Conservation (phyloP, 1,140 invertebrate species). For the Diorhabda sublineata region DNA sequence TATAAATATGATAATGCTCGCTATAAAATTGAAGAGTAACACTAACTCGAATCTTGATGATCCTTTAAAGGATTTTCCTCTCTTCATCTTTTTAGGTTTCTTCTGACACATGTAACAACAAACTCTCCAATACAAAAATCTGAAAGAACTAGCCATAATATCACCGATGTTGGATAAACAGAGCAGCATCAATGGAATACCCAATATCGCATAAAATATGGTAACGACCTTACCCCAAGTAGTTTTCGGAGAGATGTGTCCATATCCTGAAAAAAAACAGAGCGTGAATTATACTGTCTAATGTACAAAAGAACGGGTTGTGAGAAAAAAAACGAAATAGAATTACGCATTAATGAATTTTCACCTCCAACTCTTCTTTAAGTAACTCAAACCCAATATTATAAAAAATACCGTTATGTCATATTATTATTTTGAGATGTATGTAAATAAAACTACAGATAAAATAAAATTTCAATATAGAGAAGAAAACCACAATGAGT, state of each 20-base stretch:
- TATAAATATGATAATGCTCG: too few species aligned
- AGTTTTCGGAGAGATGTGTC: slow-evolving; percentile 92
- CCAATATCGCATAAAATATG: slow-evolving; percentile 92
- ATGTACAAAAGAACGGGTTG: too few species aligned
- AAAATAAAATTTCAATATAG: too few species aligned
- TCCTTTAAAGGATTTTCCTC: slow-evolving; percentile 42
- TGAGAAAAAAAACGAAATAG: too few species aligned
- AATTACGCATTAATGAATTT: too few species aligned
- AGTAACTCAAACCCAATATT: too few species aligned
- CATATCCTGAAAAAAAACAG: slow-evolving; percentile 72
- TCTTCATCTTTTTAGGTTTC: slow-evolving; percentile 61
- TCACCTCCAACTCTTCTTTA: too few species aligned
- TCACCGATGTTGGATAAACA: slow-evolving; percentile 95
- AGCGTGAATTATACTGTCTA: not conserved
- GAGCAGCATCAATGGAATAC: slow-evolving; percentile 90
- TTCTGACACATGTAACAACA: slow-evolving; percentile 86
- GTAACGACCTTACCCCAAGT: slow-evolving; percentile 88
- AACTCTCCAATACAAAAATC: slow-evolving; percentile 84
- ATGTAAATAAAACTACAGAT: too few species aligned
- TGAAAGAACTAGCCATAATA: slow-evolving; percentile 90
- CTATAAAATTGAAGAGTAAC: too few species aligned
- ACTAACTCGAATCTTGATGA: slow-evolving; percentile 16
- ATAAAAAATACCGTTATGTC: too few species aligned
- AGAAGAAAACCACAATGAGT: too few species aligned
- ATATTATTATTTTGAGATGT: too few species aligned